Evolutionary conservation across 2,113 vertebrate genomes (phyloP), one percentile per base, ranked within the genome.

Genomic region (Microcebus lehilahytsara): DNA sequence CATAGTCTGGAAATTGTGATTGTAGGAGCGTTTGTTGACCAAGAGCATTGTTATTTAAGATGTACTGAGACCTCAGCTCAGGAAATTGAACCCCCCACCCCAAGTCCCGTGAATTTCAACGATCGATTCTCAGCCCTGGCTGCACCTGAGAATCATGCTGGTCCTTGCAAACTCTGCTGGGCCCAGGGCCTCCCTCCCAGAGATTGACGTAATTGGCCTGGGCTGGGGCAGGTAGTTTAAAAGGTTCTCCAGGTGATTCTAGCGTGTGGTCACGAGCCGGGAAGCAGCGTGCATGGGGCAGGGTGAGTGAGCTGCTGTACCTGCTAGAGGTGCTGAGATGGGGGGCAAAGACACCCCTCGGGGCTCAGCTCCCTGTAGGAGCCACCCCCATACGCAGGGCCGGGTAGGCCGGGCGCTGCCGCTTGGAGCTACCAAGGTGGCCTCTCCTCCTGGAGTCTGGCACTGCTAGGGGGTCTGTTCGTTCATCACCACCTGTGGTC

Each of bases 261-360:
- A 14, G 42, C 2, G 11, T 34, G 12, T 6, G 49, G 30, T 46
- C 9, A 25, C 6, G 56, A 40, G 78, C 11, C 2, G 49, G 66
- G n/a, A 32, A 13, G 4, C 2, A 37, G 37, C 10, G 11, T 1
- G 34, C 14, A 2, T 34, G 27, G 19, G 34, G 4, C 0, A 3
- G 8, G 17, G 27, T 6, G 17, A 37, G 69, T 27, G 37, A 32
- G 53, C 22, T 5, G 72, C 17, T 17, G 11, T 17, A 3, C 22
- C 53, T 5, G 42, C 27, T 58, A 32, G 78, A 56, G 27, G 25
- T 58, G 53, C 86, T 83, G 51, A 64, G 51, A 78, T 2, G 9
- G 5, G 46, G 32, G 56, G 46, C 0, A 30, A 27, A 30, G 16
- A 23, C 5, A 12, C 10, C 13, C n/a, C 20, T 20, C 6, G 37